Evolutionary conservation across 1,140 invertebrate species (phyloP), one percentile per base, ranked within the genome.

Genomic region (Popillia japonica): DNA sequence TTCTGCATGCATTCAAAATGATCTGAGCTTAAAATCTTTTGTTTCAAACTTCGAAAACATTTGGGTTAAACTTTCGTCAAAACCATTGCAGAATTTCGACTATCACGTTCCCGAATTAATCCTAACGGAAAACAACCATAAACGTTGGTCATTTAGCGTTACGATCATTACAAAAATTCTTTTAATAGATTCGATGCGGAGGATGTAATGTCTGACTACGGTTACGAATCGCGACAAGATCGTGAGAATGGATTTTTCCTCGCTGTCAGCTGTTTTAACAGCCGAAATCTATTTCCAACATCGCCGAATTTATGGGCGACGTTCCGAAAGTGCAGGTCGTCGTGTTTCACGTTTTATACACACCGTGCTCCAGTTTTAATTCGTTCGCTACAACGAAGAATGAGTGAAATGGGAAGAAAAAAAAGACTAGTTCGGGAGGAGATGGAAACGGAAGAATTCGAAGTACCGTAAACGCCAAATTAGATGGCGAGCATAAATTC

Each of bases 151-250:
- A 55, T 55, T 55, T 55, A 55, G 14, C 14, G 48, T n/a, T 55
- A n/a, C 48, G 14, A 55, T 55, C 48, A 55, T 55, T 55, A 55
- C 17, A 55, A 55, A n/a, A 55, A 55, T 55, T 55, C 48, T n/a
- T 55, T 55, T 17, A 34, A 55, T n/a, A 17, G 17, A 55, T 55
- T 55, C 48, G 14, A 17, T 17, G 6, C 48, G 14, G n/a, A n/a
- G 48, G 6, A 55, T 17, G 17, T 55, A 20, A 55, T n/a, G n/a
- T 6, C 48, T 3, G 17, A 55, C n/a, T 55, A 55, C 48, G 17
- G 48, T 55, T 55, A 17, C 48, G 14, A 17, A 55, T 55, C 14
- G 48, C 1, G 6, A 7, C 48, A 55, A 55, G 11, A 55, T n/a
- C 48, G 48, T 55, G 48, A 55, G 48, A 55, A 55, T 55, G 48